Evolutionary conservation across 2,888 invertebrate genomes (phyloP).

Genomic region (Isotomurus palustris): DNA sequence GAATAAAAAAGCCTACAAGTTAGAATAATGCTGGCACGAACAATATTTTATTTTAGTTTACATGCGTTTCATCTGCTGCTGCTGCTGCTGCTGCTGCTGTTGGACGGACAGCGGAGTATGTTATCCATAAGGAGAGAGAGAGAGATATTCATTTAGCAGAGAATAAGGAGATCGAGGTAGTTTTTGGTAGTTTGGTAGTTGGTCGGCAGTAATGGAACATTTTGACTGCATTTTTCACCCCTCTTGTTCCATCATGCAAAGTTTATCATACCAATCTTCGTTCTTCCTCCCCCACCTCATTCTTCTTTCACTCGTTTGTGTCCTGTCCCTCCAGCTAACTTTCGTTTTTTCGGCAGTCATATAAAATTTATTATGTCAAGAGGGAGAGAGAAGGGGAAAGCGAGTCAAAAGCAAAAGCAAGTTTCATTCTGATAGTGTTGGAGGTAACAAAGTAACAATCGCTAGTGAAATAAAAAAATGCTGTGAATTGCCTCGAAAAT

Average conservation of each 20-base stretch:
- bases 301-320: slow-evolving; percentile 13
- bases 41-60: too few species aligned
- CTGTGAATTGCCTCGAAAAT: too few species aligned
- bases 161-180: too few species aligned
- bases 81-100: too few species aligned
- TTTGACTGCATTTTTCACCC: slow-evolving; percentile 45
- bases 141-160: slow-evolving; percentile 12
- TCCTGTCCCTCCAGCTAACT: background rate
- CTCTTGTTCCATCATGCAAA: slow-evolving; percentile 46
- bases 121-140: background rate
- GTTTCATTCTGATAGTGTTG: background rate
- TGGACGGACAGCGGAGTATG: too few species aligned
- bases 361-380: slow-evolving; percentile 46
- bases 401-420: background rate
- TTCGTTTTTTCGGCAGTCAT: slow-evolving; percentile 38
- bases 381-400: slow-evolving; percentile 21
- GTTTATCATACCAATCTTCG: slow-evolving; percentile 47
- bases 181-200: too few species aligned
- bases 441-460: too few species aligned
- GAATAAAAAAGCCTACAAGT: too few species aligned
- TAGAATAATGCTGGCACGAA: too few species aligned
- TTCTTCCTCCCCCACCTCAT: slow-evolving; percentile 31
- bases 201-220: slow-evolving; percentile 28
- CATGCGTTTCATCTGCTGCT: too few species aligned
- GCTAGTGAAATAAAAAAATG: background rate